phyloP scores from a whole-genome alignment of 2,888 invertebrate genomes.

The Timema cristinae region DNA sequence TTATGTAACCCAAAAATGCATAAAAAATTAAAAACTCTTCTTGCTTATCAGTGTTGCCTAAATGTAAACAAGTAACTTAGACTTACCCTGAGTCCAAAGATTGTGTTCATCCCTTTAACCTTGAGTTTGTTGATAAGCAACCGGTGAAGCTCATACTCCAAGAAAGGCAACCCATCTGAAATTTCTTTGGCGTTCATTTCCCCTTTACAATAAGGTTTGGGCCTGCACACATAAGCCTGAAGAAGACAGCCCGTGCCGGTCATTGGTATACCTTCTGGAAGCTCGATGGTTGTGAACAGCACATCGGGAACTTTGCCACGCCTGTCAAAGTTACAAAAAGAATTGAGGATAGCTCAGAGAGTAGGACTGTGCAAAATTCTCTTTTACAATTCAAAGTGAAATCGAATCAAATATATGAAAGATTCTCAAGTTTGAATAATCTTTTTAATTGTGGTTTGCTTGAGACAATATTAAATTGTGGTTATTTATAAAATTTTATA shows the following conservation, averaged over 20 bases:
- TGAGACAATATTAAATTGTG: too few species aligned
- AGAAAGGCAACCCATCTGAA: constrained; percentile 89
- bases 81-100: constrained; percentile 75
- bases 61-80: background rate
- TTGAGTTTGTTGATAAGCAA: constrained; percentile 84
- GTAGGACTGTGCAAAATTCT: too few species aligned
- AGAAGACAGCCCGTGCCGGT: constrained; percentile 66
- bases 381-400: too few species aligned
- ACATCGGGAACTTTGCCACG: constrained; percentile 87
- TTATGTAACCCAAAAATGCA: too few species aligned
- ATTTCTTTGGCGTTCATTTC: constrained; percentile 91
- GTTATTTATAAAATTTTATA: too few species aligned
- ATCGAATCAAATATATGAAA: too few species aligned
- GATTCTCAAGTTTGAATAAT: too few species aligned
- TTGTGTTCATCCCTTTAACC: constrained; percentile 91
- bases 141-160: constrained; percentile 93
- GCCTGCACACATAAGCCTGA: constrained; percentile 71
- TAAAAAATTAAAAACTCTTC: too few species aligned
- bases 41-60: too few species aligned
- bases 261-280: constrained; percentile 69
- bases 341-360: too few species aligned
- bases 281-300: constrained; percentile 81
- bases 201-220: constrained; percentile 72
- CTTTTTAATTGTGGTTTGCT: too few species aligned
- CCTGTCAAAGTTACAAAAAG: constrained; percentile 45